Evolutionary conservation across 1,140 invertebrate genomes (phyloP).

Genomic region (Bombus huntii): DNA sequence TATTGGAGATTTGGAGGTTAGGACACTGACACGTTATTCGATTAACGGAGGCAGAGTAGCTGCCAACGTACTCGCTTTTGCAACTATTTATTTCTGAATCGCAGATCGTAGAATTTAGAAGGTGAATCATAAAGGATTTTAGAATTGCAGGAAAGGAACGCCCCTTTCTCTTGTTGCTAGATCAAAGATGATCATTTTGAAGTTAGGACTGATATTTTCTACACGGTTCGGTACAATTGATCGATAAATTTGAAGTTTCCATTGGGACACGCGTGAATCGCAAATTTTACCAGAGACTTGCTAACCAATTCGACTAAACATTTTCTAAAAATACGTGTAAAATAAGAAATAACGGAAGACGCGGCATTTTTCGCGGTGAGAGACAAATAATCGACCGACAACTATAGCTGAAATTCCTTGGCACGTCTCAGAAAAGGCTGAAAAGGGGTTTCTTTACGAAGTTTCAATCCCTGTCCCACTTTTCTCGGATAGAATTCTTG

Average conservation of each 20-base stretch:
- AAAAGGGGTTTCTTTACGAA: neutral
- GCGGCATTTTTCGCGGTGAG: neutral
- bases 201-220: too few relatives aligned
- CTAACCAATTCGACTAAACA: neutral
- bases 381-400: neutral
- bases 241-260: neutral
- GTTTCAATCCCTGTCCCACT: conserved; percentile 7
- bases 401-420: neutral
- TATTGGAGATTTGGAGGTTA: too few relatives aligned
- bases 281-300: neutral
- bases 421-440: neutral
- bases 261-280: neutral
- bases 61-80: neutral
- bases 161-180: neutral
- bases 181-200: neutral
- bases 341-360: neutral
- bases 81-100: neutral
- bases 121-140: neutral
- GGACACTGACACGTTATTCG: too few relatives aligned
- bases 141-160: neutral
- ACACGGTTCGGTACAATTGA: too few relatives aligned
- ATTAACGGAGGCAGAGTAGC: too few relatives aligned
- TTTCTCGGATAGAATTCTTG: neutral
- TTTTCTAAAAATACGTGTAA: neutral
- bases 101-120: neutral